Conservation (phyloP, 2,888 invertebrate species). For the Eupithecia subumbrata region DNA sequence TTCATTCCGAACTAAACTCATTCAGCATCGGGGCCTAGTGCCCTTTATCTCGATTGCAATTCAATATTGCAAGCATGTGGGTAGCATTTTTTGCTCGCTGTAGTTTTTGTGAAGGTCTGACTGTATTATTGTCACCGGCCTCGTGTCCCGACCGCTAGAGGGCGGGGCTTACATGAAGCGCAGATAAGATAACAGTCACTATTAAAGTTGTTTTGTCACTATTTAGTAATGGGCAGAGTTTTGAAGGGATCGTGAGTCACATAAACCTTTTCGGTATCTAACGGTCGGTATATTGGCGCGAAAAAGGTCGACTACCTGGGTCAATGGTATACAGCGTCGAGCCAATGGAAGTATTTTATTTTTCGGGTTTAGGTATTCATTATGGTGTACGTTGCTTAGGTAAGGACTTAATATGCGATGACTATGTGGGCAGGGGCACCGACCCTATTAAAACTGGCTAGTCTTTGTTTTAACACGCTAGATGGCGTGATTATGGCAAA, state of each 20-base stretch:
- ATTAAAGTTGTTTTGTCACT: not conserved
- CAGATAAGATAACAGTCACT: not conserved
- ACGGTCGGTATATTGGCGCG: not conserved
- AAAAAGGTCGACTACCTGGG: slow-evolving; percentile 24
- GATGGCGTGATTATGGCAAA: not conserved
- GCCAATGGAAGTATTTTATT: slow-evolving; percentile 22
- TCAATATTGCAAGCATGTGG: not conserved
- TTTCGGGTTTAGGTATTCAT: not conserved
- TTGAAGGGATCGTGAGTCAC: not conserved
- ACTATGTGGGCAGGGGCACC: slow-evolving; percentile 17
- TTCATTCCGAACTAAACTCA: not conserved
- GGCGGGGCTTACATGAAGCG: slow-evolving; percentile 19
- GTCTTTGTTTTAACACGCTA: not conserved
- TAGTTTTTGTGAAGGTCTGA: slow-evolving; percentile 21
- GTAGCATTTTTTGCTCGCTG: not conserved
- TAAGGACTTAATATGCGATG: slow-evolving; percentile 6
- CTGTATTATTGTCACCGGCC: slow-evolving; percentile 22
- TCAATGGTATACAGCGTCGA: not conserved
- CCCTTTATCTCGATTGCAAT: not conserved
- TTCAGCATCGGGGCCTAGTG: not conserved
- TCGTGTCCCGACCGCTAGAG: slow-evolving; percentile 16
- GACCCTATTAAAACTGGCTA: not conserved
- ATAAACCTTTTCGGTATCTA: not conserved
- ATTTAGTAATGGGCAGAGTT: not conserved
- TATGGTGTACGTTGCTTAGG: slow-evolving; percentile 4